These are phyloP conservation scores for Drosophila nr. fundita DNA, from an alignment of 2,888 invertebrate genomes.

Conservation along the genomic window DNA sequence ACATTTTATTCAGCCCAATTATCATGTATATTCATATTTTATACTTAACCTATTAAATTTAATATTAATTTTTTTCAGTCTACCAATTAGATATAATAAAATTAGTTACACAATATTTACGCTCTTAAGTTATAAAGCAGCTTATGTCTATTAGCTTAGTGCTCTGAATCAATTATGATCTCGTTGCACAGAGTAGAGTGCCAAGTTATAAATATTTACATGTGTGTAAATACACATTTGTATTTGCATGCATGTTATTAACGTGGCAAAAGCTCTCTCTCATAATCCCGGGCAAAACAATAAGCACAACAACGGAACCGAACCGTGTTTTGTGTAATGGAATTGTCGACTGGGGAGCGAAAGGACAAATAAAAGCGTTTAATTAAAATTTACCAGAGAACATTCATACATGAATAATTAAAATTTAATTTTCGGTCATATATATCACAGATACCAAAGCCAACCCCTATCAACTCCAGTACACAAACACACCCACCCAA, in stretches of 20 bases:
- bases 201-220: slow-evolving; percentile 26
- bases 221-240: slow-evolving; percentile 59
- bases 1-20: no score
- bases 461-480: not conserved
- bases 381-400: slow-evolving; percentile 72
- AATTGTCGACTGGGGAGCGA: not conserved
- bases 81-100: not conserved
- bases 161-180: slow-evolving; percentile 24
- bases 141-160: slow-evolving; percentile 1
- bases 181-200: slow-evolving; percentile 1
- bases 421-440: slow-evolving; percentile 76
- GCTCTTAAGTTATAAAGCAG: not conserved
- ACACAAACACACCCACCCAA: not conserved
- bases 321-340: slow-evolving; percentile 11
- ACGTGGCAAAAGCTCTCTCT: slow-evolving; percentile 29
- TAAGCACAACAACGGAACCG: slow-evolving; percentile 22
- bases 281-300: slow-evolving; percentile 58
- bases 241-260: slow-evolving; percentile 70
- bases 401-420: slow-evolving; percentile 74
- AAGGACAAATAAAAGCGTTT: slow-evolving; percentile 71
- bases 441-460: slow-evolving; percentile 46
- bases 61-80: no score
- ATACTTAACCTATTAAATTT: not conserved
- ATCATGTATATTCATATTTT: not conserved
- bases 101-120: not conserved